phyloP scores from a whole-genome alignment of 2,888 invertebrate species.

The Eudasyphora cyanicolor region DNA sequence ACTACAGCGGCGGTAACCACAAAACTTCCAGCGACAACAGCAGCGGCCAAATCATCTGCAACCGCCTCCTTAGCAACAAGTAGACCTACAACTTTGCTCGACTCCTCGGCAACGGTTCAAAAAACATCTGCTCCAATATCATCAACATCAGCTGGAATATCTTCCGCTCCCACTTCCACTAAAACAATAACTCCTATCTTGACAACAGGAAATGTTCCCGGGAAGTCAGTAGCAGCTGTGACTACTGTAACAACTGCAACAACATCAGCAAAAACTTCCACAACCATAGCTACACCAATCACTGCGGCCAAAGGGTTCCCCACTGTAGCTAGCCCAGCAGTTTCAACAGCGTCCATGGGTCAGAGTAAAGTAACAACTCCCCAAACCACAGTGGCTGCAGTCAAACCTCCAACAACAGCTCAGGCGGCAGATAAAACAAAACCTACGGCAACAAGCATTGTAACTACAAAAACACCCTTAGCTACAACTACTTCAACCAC shows the following conservation, averaged over 20 bases:
- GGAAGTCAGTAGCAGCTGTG: constrained; percentile 3
- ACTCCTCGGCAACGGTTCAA: not conserved
- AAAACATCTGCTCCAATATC: constrained; percentile 53
- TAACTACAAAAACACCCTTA: constrained; percentile 21
- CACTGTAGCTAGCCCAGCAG: constrained; percentile 29
- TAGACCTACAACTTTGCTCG: too few species aligned
- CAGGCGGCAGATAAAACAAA: constrained; percentile 9
- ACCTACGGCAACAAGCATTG: not conserved
- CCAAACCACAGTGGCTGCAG: constrained; percentile 7
- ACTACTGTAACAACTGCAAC: constrained; percentile 18
- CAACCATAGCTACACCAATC: constrained; percentile 25
- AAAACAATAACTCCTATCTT: not conserved
- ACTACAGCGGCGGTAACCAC: not conserved
- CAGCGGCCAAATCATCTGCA: not conserved
- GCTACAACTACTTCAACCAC: constrained; percentile 6
- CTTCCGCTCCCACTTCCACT: not conserved
- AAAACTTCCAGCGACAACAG: constrained; percentile 5
- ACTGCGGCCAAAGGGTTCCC: constrained; percentile 37
- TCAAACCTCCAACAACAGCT: constrained; percentile 34
- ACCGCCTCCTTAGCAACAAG: not conserved
- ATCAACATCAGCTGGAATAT: constrained; percentile 30
- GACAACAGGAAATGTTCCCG: constrained; percentile 3
- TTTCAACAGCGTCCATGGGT: not conserved
- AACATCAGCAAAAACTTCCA: constrained; percentile 36
- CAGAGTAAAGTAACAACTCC: not conserved